Percentiles rank a stretch among this genome's conserved stretches.
These are phyloP conservation scores for Dermochelys coriacea DNA, from an alignment of 2,797 vertebrate species.

Conservation along the genomic window DNA sequence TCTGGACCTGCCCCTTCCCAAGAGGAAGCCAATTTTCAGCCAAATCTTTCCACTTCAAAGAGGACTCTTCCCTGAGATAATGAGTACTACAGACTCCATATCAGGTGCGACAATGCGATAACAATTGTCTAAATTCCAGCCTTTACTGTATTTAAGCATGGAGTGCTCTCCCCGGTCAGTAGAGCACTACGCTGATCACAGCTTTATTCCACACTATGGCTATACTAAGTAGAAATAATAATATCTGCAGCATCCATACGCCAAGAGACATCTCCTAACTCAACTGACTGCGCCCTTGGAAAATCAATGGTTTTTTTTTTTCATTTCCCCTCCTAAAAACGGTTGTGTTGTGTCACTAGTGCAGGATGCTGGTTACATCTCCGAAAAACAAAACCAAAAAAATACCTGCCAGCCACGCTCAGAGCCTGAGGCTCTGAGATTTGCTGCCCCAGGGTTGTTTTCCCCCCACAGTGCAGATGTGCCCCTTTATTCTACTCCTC, in stretches of 20 bases:
- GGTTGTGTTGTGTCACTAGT: background rate
- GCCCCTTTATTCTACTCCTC: background rate
- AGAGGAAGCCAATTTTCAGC: too few relatives aligned
- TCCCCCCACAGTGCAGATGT: background rate
- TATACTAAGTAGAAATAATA: background rate
- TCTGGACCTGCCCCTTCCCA: too few relatives aligned
- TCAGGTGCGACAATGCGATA: too few relatives aligned
- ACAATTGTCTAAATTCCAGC: background rate
- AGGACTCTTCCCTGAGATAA: too few relatives aligned
- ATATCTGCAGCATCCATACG: background rate
- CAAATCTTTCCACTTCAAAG: too few relatives aligned
- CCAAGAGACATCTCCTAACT: background rate
- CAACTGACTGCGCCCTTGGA: background rate
- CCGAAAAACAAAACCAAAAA: background rate
- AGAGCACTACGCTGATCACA: background rate
- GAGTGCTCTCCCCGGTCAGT: background rate
- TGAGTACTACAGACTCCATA: too few relatives aligned
- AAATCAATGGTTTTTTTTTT: background rate
- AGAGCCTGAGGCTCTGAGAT: background rate
- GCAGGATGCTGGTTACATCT: background rate
- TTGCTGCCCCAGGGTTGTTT: background rate
- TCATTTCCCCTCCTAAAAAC: background rate
- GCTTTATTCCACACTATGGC: background rate
- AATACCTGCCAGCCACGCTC: background rate
- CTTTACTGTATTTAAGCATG: background rate